phyloP scores from a whole-genome alignment of 2,797 vertebrate genomes.

The Martes flavigula region DNA sequence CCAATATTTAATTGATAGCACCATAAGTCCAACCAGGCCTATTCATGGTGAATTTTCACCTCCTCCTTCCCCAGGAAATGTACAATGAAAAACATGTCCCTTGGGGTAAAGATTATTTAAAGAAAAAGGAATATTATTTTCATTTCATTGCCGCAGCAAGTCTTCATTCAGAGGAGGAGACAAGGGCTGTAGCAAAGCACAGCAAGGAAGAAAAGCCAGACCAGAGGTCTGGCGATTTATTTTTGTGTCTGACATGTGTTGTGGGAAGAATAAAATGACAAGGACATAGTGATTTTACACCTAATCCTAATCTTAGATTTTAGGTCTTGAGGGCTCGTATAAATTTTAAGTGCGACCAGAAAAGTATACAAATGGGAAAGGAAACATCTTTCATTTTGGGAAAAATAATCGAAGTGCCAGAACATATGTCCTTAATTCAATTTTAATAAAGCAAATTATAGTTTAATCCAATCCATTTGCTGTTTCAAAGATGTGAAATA shows the following conservation, averaged over 20 bases:
- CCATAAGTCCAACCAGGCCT: neutral
- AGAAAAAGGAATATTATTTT: neutral
- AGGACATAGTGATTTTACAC: neutral
- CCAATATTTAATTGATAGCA: neutral
- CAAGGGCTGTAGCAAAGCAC: no score
- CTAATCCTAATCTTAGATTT: neutral
- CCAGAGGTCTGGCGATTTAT: neutral
- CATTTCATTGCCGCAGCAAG: neutral
- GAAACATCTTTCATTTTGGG: neutral
- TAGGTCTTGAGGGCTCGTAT: neutral
- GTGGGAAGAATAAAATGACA: neutral
- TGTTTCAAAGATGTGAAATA: constrained; percentile 49
- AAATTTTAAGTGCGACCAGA: neutral
- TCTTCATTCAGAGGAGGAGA: neutral
- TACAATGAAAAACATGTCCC: neutral
- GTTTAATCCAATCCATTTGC: constrained; percentile 55
- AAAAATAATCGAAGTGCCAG: neutral
- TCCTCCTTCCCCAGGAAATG: neutral
- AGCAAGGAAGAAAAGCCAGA: neutral
- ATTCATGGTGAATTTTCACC: neutral
- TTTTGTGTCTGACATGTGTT: neutral
- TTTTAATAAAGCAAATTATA: constrained; percentile 54
- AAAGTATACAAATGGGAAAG: constrained; percentile 15
- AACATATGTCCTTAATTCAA: constrained; percentile 12
- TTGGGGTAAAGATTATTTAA: neutral